phyloP scores from a whole-genome alignment of 2,797 vertebrate species.

The Gastrophryne carolinensis region DNA sequence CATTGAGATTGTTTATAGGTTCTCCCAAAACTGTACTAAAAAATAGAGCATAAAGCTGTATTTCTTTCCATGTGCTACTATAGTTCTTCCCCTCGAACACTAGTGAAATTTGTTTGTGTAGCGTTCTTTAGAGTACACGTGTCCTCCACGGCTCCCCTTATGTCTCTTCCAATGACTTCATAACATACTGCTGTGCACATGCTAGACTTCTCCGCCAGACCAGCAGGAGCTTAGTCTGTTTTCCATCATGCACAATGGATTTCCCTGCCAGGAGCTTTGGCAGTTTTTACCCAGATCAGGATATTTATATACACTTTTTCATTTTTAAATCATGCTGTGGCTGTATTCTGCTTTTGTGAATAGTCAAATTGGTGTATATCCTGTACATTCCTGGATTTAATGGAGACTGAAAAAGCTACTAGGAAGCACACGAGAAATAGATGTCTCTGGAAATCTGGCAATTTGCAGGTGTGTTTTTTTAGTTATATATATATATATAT shows the following conservation, averaged over 20 bases:
- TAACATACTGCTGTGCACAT: slow-evolving; percentile 9
- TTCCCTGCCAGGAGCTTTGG: neutral
- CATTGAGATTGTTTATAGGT: neutral
- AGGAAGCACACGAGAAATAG: neutral
- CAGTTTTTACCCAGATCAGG: neutral
- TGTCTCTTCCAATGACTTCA: slow-evolving; percentile 11
- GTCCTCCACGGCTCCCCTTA: slow-evolving; percentile 1
- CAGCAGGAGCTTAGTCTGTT: slow-evolving; percentile 29
- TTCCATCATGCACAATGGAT: neutral
- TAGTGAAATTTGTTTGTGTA: slow-evolving; percentile 5
- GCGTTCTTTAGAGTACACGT: neutral
- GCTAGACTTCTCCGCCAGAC: neutral
- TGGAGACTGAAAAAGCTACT: neutral
- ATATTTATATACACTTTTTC: slow-evolving; percentile 19
- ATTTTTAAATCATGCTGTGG: neutral
- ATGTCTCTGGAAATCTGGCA: neutral
- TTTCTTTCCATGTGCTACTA: slow-evolving; percentile 9
- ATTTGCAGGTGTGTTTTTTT: neutral
- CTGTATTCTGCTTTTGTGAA: neutral
- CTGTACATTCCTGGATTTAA: no score
- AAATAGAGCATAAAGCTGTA: neutral
- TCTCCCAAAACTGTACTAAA: neutral
- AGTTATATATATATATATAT: no score
- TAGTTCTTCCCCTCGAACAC: neutral
- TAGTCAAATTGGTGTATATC: neutral